These are phyloP conservation scores for Eunapius fragilis DNA, from an alignment of 37 sponge, comb jelly and placozoan genomes.

Conservation along the genomic window DNA sequence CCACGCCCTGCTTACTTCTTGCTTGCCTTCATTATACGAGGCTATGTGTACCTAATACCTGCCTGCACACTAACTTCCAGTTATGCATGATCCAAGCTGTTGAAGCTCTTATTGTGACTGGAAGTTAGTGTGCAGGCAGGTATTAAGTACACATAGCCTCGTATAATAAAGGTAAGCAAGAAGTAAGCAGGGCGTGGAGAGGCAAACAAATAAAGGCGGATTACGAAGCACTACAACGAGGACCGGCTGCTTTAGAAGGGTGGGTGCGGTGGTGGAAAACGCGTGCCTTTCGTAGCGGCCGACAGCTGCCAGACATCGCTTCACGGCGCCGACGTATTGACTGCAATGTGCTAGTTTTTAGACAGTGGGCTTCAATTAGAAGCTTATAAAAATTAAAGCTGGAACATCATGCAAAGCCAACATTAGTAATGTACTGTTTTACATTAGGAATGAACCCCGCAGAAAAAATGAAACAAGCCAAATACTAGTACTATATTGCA, in stretches of 20 bases:
- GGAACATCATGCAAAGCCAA: too few relatives aligned
- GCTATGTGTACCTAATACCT: too few relatives aligned
- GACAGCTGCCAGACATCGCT: background rate
- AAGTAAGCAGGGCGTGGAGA: constrained; percentile 91
- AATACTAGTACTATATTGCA: too few relatives aligned
- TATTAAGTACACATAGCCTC: too few relatives aligned
- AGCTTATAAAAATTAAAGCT: too few relatives aligned
- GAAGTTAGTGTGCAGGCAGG: too few relatives aligned
- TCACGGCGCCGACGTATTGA: background rate
- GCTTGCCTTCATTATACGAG: constrained; percentile 59
- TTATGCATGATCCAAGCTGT: too few relatives aligned
- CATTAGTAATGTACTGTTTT: too few relatives aligned
- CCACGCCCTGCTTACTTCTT: constrained; percentile 86
- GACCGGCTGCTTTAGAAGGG: constrained; percentile 3
- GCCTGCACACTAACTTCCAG: too few relatives aligned
- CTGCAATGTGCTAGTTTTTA: background rate
- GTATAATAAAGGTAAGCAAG: constrained; percentile 55
- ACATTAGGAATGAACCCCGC: too few relatives aligned
- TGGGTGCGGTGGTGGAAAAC: background rate
- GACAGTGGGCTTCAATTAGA: background rate
- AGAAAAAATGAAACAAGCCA: too few relatives aligned
- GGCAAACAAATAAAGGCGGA: constrained; percentile 93
- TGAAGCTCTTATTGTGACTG: too few relatives aligned
- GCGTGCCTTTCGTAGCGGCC: background rate
- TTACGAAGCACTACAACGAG: constrained; percentile 81